phyloP scores from a whole-genome alignment of 2,888 invertebrate genomes.

The Lissonota sp. region DNA sequence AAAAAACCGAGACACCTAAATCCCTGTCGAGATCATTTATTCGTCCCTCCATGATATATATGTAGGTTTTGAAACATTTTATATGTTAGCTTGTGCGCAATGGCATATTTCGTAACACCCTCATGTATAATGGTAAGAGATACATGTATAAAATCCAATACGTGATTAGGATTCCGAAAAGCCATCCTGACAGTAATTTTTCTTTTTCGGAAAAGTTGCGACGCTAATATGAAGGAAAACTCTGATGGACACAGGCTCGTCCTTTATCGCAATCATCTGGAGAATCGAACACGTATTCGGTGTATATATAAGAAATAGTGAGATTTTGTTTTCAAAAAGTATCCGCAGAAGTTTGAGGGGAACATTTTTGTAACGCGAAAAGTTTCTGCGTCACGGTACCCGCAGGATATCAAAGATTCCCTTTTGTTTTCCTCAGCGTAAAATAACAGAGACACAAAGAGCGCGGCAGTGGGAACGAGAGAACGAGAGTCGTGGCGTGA shows the following conservation, averaged over 20 bases:
- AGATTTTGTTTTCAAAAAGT: constrained; percentile 21
- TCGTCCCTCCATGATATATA: background rate
- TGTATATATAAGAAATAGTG: too few relatives aligned
- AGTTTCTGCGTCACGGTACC: constrained; percentile 50
- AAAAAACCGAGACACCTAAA: constrained; percentile 26
- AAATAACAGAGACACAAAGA: constrained; percentile 2
- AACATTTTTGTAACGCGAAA: constrained; percentile 58
- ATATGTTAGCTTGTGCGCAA: background rate
- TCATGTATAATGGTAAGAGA: background rate
- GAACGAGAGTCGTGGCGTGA: constrained; percentile 50
- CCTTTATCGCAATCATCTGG: background rate
- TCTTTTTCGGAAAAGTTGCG: background rate
- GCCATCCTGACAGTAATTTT: background rate
- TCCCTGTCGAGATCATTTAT: constrained; percentile 28
- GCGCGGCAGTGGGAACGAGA: background rate
- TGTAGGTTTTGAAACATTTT: background rate
- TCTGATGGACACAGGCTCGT: background rate
- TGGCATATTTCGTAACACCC: background rate
- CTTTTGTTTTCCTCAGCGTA: constrained; percentile 59
- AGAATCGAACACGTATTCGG: background rate
- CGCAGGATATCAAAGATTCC: constrained; percentile 41
- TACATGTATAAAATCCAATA: background rate
- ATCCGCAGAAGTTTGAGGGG: constrained; percentile 28
- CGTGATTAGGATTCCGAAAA: background rate
- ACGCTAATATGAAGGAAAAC: background rate